Conservation (phyloP, 2,113 vertebrate genomes). For the Psilopsiagon aymara region DNA sequence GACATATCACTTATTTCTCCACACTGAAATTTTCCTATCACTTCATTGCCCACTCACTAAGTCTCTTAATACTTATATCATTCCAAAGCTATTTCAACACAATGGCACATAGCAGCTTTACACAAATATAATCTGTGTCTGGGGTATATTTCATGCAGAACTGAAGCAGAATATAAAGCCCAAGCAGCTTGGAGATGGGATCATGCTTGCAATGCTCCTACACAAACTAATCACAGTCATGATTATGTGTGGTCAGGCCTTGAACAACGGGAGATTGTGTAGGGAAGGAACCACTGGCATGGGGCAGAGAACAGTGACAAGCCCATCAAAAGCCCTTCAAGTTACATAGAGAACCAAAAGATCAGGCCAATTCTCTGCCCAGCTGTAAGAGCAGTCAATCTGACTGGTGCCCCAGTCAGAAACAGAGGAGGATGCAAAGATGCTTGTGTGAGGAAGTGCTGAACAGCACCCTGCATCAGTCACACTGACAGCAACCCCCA, state of each 20-base stretch:
- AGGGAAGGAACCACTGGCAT: neutral
- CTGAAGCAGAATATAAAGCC: neutral
- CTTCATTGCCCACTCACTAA: neutral
- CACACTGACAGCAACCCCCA: neutral
- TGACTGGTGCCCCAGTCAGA: neutral
- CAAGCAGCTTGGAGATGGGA: neutral
- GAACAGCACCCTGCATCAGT: neutral
- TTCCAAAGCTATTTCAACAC: neutral
- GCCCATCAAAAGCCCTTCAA: neutral
- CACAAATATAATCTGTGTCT: neutral
- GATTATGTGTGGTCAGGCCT: neutral
- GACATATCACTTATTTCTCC: neutral
- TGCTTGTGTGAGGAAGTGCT: rapidly evolving
- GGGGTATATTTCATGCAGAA: neutral
- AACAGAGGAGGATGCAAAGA: neutral
- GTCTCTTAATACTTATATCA: neutral
- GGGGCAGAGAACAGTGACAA: neutral
- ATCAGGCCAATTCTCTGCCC: neutral
- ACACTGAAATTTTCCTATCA: neutral
- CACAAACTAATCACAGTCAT: neutral
- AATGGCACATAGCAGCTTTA: neutral
- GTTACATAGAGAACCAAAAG: neutral
- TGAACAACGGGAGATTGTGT: rapidly evolving
- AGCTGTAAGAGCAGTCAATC: neutral
- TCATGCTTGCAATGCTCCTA: neutral